Base-by-base conservation (phyloP, 1,140 invertebrate genomes). In the Uloborus diversus region DNA sequence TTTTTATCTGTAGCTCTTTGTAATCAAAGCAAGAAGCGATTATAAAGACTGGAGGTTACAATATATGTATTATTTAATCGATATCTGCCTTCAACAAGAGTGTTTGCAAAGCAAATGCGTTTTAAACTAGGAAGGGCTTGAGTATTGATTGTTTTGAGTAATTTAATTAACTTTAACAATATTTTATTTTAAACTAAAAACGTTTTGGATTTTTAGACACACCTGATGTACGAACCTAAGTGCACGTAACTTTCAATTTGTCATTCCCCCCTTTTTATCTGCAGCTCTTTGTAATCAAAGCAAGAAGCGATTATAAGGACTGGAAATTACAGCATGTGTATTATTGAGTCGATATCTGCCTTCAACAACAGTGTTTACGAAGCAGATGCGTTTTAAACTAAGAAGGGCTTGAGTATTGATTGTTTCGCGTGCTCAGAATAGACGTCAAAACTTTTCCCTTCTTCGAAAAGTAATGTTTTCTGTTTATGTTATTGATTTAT, bases 401-500 rank as follows among this genome's bases (percentile, higher is more conserved):
- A 66, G 73, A 66, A 65, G 73, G 61, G 49, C 20, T 56, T 66
- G 51, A 56, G 61, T 78, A 78, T 78, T 78, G 73, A 78, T 78
- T 78, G 62, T 78, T 65, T 78, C 23, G 61, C 73, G 42, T 78
- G 61, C 73, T 27, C n/a, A 73, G 70, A 73, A 73, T 73, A 62
- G 37, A 78, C 47, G 61, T 35, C 62, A 65, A 78, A 78, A 78
- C 61, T 78, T 78, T 78, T 57, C 73, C 49, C 73, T 78, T 78
- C 73, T 78, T 78, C 51, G 47, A 28, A 66, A 78, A 78, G 42
- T 78, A 78, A 78, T 78, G 73, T 78, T 78, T 78, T 78, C 73
- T 78, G 73, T 62, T 78, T 78, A 57, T 78, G 73, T 66, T 78
- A 78, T 78, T 78, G 73, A 78, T 78, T 78, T 78, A 78, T 78